Conservation (phyloP, 2,113 vertebrate genomes). For the Raja brachyura region DNA sequence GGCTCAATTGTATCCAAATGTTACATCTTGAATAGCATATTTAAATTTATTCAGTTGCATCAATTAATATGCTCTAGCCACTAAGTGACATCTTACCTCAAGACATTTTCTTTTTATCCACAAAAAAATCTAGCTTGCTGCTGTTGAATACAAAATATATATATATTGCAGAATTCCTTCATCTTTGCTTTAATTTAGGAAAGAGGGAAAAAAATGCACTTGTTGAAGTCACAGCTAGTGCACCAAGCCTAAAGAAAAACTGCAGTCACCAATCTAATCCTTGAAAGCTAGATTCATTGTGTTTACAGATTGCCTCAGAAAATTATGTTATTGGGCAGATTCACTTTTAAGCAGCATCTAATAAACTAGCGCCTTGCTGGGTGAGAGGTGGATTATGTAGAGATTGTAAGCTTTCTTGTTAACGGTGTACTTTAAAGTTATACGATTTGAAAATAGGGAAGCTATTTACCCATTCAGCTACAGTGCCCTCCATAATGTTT, state of each 20-base stretch:
- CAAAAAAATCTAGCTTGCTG: neutral
- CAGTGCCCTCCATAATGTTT: too few relatives aligned
- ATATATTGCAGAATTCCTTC: neutral
- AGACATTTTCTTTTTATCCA: too few relatives aligned
- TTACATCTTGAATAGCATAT: neutral
- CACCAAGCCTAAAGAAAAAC: neutral
- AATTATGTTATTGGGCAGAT: neutral
- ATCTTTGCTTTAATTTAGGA: neutral
- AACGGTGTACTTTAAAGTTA: neutral
- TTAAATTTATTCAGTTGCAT: neutral
- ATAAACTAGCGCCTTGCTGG: neutral
- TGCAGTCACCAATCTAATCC: neutral
- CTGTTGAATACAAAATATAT: neutral
- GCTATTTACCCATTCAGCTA: neutral
- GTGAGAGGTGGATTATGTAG: neutral
- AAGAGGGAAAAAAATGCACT: neutral
- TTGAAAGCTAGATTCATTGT: neutral
- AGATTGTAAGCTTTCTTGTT: neutral
- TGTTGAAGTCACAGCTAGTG: neutral
- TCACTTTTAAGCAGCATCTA: neutral
- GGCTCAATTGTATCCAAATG: neutral
- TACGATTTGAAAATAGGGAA: neutral
- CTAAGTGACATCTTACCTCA: neutral
- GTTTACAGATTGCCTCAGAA: conserved; percentile 13
- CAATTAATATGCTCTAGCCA: neutral